phyloP scores from a whole-genome alignment of 2,888 invertebrate genomes.

The Torymus tubicola region DNA sequence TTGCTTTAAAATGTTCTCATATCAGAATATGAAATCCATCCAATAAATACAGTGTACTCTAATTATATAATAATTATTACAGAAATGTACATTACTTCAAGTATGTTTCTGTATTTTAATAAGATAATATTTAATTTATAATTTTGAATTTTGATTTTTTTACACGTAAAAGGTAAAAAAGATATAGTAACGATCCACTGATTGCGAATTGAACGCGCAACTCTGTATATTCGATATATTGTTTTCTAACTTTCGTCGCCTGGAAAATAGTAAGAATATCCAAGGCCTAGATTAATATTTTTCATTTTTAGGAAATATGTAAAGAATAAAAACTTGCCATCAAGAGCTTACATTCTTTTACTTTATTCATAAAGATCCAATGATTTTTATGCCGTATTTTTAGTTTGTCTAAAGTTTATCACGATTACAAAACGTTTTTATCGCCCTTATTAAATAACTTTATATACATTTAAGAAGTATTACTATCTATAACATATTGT shows the following conservation, averaged over 20 bases:
- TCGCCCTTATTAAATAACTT: slow-evolving; percentile 49
- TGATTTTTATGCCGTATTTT: slow-evolving; percentile 30
- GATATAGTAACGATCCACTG: background rate
- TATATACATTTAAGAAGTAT: slow-evolving; percentile 53
- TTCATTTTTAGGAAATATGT: slow-evolving; percentile 5
- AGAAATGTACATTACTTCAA: too few relatives aligned
- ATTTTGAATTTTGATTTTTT: too few relatives aligned
- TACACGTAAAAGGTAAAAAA: background rate
- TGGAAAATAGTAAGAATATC: slow-evolving; percentile 12
- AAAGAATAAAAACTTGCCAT: slow-evolving; percentile 32
- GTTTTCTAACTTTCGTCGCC: slow-evolving; percentile 22
- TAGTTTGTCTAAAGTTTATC: slow-evolving; percentile 36
- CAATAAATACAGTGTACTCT: too few relatives aligned
- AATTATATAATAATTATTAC: too few relatives aligned
- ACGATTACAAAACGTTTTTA: slow-evolving; percentile 52
- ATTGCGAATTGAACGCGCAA: slow-evolving; percentile 36
- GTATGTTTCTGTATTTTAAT: too few relatives aligned
- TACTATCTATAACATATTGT: slow-evolving; percentile 35
- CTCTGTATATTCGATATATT: background rate
- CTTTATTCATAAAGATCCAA: slow-evolving; percentile 16
- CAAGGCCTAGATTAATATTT: slow-evolving; percentile 1
- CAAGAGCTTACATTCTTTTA: slow-evolving; percentile 8
- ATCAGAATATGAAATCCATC: too few relatives aligned
- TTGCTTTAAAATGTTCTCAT: too few relatives aligned
- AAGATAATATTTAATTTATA: too few relatives aligned